Evolutionary conservation across 1,140 invertebrate species (phyloP).

Genomic region (Stratiolaelaps scimitus): DNA sequence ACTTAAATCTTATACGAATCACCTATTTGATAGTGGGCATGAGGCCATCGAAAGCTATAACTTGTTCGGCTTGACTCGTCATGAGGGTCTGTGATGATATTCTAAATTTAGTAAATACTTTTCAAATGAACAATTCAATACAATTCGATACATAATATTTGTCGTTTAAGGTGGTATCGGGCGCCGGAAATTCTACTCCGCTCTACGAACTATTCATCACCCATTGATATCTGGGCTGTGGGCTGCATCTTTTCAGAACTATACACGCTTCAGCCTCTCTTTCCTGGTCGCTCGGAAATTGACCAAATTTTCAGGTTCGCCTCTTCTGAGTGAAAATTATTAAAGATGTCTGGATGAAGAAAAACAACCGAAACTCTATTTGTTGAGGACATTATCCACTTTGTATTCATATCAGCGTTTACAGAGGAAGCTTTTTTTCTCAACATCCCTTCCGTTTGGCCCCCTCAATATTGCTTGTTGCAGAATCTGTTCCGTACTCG

Average conservation of each 20-base stretch:
- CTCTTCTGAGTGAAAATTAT: conserved; percentile 43
- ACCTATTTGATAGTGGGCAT: no score
- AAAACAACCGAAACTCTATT: background rate
- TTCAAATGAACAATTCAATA: no score
- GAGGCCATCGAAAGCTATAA: no score
- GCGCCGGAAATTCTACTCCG: conserved; percentile 90
- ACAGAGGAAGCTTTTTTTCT: background rate
- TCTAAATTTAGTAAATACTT: no score
- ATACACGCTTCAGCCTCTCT: conserved; percentile 92
- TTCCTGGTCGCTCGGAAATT: conserved; percentile 86
- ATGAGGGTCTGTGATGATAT: no score
- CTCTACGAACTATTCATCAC: conserved; percentile 86
- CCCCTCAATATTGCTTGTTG: no score
- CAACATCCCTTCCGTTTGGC: background rate
- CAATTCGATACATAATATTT: conserved; percentile 2
- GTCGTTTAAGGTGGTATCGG: conserved; percentile 51
- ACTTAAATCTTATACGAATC: no score
- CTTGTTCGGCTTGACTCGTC: no score
- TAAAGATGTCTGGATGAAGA: no score
- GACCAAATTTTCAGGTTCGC: conserved; percentile 72
- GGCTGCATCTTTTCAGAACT: conserved; percentile 97
- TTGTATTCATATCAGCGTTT: no score
- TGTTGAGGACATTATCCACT: conserved; percentile 28
- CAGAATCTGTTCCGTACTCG: conserved; percentile 81
- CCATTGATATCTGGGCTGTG: conserved; percentile 93